Conservation (phyloP, 2,113 vertebrate species). For the Dicrurus megarhynchus region DNA sequence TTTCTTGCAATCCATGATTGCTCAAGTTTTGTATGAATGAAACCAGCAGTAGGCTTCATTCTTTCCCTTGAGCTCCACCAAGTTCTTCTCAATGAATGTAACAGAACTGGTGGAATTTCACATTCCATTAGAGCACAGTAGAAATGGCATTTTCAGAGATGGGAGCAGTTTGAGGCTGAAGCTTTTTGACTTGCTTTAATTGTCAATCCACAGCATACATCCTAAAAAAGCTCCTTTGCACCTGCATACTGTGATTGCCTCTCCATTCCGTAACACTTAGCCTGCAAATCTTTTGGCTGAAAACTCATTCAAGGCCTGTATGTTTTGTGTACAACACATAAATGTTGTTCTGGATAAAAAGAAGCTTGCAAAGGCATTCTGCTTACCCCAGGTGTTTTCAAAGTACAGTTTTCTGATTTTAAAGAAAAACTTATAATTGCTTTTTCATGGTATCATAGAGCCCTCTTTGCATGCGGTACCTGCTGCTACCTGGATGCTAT, state of each 20-base stretch:
- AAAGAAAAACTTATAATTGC: not conserved
- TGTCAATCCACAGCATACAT: not conserved
- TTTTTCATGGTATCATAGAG: not conserved
- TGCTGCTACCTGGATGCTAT: not conserved
- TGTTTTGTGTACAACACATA: not conserved
- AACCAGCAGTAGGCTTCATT: conserved; percentile 32
- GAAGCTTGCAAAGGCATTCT: not conserved
- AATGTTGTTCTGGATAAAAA: not conserved
- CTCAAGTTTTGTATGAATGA: conserved; percentile 39
- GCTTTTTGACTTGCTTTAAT: conserved; percentile 27
- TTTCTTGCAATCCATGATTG: not conserved
- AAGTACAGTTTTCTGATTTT: not conserved
- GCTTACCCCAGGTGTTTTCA: not conserved
- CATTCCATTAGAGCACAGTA: conserved; percentile 45
- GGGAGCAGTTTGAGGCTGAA: conserved; percentile 44
- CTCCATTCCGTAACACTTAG: not conserved
- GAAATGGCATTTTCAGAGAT: conserved; percentile 61
- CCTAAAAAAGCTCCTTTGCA: not conserved
- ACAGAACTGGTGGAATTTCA: conserved; percentile 56
- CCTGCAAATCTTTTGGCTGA: not conserved
- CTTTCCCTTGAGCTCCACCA: conserved; percentile 58
- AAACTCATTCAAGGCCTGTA: not conserved
- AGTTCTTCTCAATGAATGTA: conserved; percentile 63
- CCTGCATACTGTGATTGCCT: not conserved
- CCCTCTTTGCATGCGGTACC: not conserved